Evolutionary conservation across 2,113 vertebrate genomes (phyloP).

Genomic region (Macheiramphus alcinus): DNA sequence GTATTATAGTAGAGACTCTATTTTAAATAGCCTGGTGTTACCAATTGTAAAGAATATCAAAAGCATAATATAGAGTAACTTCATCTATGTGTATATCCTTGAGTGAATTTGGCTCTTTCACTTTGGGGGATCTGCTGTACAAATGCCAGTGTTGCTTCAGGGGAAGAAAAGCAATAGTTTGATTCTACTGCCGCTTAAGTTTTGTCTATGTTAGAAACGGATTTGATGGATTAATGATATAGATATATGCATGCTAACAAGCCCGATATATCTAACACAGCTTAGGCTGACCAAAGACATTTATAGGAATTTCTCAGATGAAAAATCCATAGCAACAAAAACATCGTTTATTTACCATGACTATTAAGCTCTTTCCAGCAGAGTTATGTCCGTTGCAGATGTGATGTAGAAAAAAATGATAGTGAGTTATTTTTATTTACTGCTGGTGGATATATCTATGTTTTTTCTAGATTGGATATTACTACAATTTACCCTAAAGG

Average conservation of each 20-base stretch:
- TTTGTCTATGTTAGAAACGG: not conserved
- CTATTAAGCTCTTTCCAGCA: not conserved
- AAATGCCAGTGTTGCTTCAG: not conserved
- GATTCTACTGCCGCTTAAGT: not conserved
- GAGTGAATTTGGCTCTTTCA: not conserved
- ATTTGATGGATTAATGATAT: slow-evolving; percentile 6
- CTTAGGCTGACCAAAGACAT: not conserved
- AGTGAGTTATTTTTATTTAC: slow-evolving; percentile 6
- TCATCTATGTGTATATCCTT: not conserved
- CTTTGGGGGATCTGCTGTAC: not conserved
- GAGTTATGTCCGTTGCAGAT: slow-evolving; percentile 3
- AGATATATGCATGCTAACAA: not conserved
- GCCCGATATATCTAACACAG: not conserved
- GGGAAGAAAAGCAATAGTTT: not conserved
- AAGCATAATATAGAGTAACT: not conserved
- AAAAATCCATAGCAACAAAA: slow-evolving; percentile 34
- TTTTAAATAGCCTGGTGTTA: not conserved
- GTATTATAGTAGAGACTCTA: not conserved
- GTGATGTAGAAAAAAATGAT: slow-evolving; percentile 13
- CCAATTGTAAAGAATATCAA: not conserved
- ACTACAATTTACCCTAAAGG: not conserved
- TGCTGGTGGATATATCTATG: not conserved
- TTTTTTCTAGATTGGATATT: not conserved
- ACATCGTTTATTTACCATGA: slow-evolving; percentile 41
- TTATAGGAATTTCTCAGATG: slow-evolving; percentile 17